Conservation (phyloP, 2,797 vertebrate genomes). For the Masticophis lateralis region DNA sequence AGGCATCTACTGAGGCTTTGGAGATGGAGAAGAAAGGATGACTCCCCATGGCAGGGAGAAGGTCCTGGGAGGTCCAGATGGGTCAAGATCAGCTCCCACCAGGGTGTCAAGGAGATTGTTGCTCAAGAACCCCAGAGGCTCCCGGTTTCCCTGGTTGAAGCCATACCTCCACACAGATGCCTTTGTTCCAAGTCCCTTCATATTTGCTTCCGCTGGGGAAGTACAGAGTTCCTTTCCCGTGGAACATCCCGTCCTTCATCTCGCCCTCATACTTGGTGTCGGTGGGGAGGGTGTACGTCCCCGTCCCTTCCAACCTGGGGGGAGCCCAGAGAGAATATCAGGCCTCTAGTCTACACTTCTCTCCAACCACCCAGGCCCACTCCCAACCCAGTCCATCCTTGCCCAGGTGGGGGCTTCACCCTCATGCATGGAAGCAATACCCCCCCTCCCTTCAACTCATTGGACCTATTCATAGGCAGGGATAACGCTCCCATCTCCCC, state of each 20-base stretch:
- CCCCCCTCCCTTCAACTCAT: too few species aligned
- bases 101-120: not conserved
- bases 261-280: constrained; percentile 82
- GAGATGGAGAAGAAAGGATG: not conserved
- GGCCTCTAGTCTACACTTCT: too few species aligned
- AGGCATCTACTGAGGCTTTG: not conserved
- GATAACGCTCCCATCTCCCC: not conserved
- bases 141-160: not conserved
- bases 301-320: constrained; percentile 85
- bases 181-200: constrained; percentile 83
- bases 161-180: constrained; percentile 78
- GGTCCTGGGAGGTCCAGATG: not conserved
- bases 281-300: constrained; percentile 81
- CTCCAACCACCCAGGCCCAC: not conserved
- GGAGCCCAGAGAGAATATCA: not conserved
- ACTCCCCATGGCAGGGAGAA: not conserved
- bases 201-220: constrained; percentile 82
- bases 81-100: not conserved
- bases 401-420: not conserved
- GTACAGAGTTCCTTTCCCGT: constrained; percentile 86
- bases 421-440: not conserved
- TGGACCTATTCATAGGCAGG: not conserved
- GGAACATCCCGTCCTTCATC: constrained; percentile 87
- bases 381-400: not conserved
- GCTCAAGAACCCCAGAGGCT: not conserved